phyloP scores from a whole-genome alignment of 1,140 invertebrate species.

The Vollenhovia emeryi region DNA sequence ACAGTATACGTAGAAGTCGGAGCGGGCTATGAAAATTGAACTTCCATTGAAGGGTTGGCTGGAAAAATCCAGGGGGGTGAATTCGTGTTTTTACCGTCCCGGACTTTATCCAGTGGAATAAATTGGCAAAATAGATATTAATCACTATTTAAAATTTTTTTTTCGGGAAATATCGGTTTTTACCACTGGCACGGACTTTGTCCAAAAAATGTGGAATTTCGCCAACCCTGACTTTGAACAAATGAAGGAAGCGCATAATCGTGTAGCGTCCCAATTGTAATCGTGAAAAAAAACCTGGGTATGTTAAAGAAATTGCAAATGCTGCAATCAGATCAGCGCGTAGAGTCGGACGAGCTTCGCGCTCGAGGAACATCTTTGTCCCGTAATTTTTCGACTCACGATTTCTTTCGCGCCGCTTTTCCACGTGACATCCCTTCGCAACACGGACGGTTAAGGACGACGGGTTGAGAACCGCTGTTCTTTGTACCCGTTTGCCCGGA shows the following conservation, averaged over 20 bases:
- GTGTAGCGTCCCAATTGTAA: too few relatives aligned
- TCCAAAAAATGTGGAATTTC: too few relatives aligned
- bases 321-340: not conserved
- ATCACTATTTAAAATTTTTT: too few relatives aligned
- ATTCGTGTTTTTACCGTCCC: too few relatives aligned
- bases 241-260: not conserved
- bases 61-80: too few relatives aligned
- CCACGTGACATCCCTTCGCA: too few relatives aligned
- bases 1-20: not conserved
- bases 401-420: constrained; percentile 5
- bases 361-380: not conserved
- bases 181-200: too few relatives aligned
- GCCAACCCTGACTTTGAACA: too few relatives aligned
- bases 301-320: not conserved
- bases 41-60: too few relatives aligned
- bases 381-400: not conserved
- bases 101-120: too few relatives aligned
- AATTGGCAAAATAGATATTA: too few relatives aligned
- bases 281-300: not conserved
- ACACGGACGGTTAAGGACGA: not conserved
- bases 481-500: constrained; percentile 71
- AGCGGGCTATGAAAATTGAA: not conserved
- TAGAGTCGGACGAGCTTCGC: not conserved
- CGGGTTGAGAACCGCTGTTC: constrained; percentile 70
- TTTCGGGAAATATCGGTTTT: too few relatives aligned